Percentiles rank a stretch among this genome's conserved stretches.
Evolutionary conservation across 2,888 invertebrate species (phyloP).

Genomic region (Pyrocoelia pectoralis): DNA sequence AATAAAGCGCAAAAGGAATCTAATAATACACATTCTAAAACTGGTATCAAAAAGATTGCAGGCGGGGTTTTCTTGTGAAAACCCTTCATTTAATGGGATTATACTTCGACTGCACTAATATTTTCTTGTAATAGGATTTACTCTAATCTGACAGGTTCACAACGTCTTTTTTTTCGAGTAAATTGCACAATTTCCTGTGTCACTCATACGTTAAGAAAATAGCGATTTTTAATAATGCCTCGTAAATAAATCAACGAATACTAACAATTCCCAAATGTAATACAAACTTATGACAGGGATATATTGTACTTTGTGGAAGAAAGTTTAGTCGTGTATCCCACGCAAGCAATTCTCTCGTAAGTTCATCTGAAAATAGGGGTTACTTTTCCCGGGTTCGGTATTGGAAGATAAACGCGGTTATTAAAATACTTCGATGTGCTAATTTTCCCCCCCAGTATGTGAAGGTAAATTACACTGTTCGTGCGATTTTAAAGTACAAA

Average conservation of each 20-base stretch:
- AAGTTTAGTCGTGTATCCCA: neutral
- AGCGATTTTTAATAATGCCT: neutral
- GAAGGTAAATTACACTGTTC: too few species aligned
- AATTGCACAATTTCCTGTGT: neutral
- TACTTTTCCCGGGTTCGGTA: too few species aligned
- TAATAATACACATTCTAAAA: slow-evolving; percentile 36
- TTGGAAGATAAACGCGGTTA: too few species aligned
- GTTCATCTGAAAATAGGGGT: too few species aligned
- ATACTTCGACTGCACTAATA: slow-evolving; percentile 31
- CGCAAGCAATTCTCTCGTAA: too few species aligned
- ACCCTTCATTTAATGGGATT: slow-evolving; percentile 28
- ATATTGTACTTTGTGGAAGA: neutral
- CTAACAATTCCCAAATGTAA: neutral
- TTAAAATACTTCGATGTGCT: too few species aligned
- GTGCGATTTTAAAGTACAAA: too few species aligned
- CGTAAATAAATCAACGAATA: neutral
- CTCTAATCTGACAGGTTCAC: slow-evolving; percentile 25
- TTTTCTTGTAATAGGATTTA: slow-evolving; percentile 31
- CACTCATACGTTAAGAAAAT: neutral
- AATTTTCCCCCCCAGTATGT: too few species aligned
- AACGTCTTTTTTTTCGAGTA: slow-evolving; percentile 14
- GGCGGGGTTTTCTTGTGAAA: slow-evolving; percentile 19
- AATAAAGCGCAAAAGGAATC: slow-evolving; percentile 36
- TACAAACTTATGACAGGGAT: neutral
- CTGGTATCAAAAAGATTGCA: slow-evolving; percentile 33